These are phyloP conservation scores for Panagrolaimus sp. DNA, from an alignment of 1,140 invertebrate genomes.

Conservation along the genomic window DNA sequence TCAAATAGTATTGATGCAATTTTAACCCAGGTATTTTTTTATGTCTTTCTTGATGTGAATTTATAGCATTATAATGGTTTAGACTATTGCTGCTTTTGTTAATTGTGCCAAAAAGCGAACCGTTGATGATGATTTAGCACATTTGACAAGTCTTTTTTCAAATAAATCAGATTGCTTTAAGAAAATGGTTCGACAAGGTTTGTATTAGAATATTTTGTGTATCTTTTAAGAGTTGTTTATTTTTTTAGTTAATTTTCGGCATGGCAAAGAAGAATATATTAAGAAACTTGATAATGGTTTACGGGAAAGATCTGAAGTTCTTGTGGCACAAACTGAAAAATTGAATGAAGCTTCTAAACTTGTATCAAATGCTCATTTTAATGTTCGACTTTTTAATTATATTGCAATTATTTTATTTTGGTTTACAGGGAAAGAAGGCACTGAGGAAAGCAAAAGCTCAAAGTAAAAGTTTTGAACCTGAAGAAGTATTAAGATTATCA, in stretches of 20 bases:
- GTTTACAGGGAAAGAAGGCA: constrained; percentile 11
- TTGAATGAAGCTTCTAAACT: not conserved
- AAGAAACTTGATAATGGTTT: not conserved
- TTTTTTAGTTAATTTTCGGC: not conserved
- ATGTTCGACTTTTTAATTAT: not conserved
- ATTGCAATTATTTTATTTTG: too few species aligned
- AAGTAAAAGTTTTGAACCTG: not conserved
- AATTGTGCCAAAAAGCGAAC: constrained; percentile 4
- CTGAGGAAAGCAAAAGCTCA: not conserved
- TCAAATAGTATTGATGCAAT: constrained; percentile 7
- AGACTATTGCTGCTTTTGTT: constrained; percentile 1
- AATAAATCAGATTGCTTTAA: constrained; percentile 5
- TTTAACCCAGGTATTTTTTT: not conserved
- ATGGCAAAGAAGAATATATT: constrained; percentile 4
- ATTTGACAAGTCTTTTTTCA: not conserved
- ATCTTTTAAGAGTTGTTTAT: not conserved
- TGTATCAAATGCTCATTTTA: not conserved
- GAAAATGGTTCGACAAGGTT: constrained; percentile 18
- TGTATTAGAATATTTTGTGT: not conserved
- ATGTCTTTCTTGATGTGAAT: not conserved
- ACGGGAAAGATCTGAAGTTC: not conserved
- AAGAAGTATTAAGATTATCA: not conserved
- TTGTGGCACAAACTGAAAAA: not conserved
- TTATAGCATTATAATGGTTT: not conserved
- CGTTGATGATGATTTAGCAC: constrained; percentile 6